phyloP scores from a whole-genome alignment of 2,113 vertebrate genomes.

The Hemibagrus wyckioides region DNA sequence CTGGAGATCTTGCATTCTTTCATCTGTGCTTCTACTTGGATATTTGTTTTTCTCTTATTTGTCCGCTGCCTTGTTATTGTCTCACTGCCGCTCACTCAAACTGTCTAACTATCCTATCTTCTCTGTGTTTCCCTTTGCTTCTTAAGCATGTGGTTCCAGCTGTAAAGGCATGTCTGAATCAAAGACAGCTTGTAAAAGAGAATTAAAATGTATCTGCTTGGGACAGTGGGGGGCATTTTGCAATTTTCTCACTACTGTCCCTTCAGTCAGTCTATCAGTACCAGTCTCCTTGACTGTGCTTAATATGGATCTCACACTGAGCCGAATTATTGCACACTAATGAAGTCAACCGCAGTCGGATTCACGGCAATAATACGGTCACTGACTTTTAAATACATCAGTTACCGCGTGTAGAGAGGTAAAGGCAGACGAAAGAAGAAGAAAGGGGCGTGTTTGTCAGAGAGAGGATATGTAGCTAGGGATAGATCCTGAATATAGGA shows the following conservation, averaged over 20 bases:
- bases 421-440: not conserved
- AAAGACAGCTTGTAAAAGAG: slow-evolving; percentile 26
- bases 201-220: slow-evolving; percentile 37
- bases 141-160: slow-evolving; percentile 1
- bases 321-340: slow-evolving; percentile 45
- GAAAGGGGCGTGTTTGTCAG: not conserved
- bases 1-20: not conserved
- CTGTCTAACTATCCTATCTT: slow-evolving; percentile 1
- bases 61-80: not conserved
- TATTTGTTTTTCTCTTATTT: slow-evolving; percentile 1
- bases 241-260: slow-evolving; percentile 36
- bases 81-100: not conserved
- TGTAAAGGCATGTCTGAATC: not conserved
- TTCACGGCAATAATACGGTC: slow-evolving; percentile 21
- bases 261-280: slow-evolving; percentile 21
- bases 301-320: slow-evolving; percentile 32
- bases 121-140: not conserved
- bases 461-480: not conserved
- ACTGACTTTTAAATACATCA: slow-evolving; percentile 26
- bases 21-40: not conserved
- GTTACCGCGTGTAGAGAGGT: not conserved
- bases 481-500: not conserved
- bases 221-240: slow-evolving; percentile 40
- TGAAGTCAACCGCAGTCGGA: slow-evolving; percentile 34
- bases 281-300: slow-evolving; percentile 21